Evolutionary conservation across 2,888 invertebrate species (phyloP).

Genomic region (Trissolcus japonicus): DNA sequence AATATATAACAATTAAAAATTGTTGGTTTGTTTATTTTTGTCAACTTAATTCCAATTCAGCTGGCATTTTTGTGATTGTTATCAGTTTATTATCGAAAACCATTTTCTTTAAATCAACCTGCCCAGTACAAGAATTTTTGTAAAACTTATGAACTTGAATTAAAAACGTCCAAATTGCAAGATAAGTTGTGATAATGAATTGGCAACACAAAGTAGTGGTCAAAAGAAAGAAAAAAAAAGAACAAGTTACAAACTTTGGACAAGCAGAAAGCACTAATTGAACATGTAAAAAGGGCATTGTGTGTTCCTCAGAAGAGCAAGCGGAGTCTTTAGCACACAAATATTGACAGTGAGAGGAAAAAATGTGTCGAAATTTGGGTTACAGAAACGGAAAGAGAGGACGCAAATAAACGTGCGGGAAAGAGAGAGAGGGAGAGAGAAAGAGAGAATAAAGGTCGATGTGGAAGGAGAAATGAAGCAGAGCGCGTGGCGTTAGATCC

Average conservation of each 20-base stretch:
- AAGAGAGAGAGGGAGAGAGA: slow-evolving; percentile 14
- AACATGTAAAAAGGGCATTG: slow-evolving; percentile 34
- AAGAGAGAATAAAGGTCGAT: slow-evolving; percentile 19
- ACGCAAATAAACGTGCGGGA: slow-evolving; percentile 22
- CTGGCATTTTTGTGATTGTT: no score
- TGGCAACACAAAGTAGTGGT: background rate
- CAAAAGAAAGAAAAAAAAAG: slow-evolving; percentile 8
- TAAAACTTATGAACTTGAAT: no score
- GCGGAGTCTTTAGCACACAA: slow-evolving; percentile 37
- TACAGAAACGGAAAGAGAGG: slow-evolving; percentile 27
- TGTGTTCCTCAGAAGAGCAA: slow-evolving; percentile 15
- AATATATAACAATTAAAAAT: no score
- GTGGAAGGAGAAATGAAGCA: slow-evolving; percentile 28
- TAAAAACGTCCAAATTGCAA: background rate
- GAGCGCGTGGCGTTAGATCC: slow-evolving; percentile 38
- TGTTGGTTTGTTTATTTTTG: no score
- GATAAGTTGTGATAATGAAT: no score
- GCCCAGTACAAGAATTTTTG: no score
- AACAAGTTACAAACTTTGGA: background rate
- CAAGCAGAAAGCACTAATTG: slow-evolving; percentile 30
- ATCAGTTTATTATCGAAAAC: no score
- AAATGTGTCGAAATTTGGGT: slow-evolving; percentile 39
- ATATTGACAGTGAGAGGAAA: slow-evolving; percentile 35
- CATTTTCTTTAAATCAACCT: no score
- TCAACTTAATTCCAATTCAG: no score